phyloP scores from a whole-genome alignment of 2,113 vertebrate species.

The Corynorhinus townsendii region DNA sequence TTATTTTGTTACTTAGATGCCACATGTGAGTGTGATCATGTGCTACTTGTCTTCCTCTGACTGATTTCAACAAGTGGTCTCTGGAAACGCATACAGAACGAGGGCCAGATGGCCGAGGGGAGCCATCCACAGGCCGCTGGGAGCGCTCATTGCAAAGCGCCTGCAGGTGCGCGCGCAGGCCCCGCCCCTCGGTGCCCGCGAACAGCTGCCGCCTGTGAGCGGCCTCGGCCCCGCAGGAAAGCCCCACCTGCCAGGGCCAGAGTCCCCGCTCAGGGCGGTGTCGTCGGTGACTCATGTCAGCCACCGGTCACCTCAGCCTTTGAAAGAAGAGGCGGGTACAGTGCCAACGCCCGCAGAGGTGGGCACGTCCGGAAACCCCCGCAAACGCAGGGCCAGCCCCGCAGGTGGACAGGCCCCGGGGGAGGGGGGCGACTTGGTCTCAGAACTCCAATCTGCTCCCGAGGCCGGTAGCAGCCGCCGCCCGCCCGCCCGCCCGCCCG shows the following conservation, averaged over 20 bases:
- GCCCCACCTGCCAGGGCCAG: background rate
- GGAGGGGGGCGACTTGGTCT: background rate
- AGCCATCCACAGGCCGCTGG: rapidly evolving
- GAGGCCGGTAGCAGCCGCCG: background rate
- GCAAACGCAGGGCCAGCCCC: background rate
- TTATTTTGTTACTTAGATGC: too few relatives aligned
- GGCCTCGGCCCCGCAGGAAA: too few relatives aligned
- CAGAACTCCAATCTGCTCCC: background rate
- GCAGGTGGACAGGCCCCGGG: too few relatives aligned
- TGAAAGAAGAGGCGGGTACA: background rate
- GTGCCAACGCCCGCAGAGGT: rapidly evolving
- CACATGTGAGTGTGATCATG: too few relatives aligned
- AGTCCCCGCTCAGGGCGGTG: background rate
- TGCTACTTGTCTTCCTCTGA: too few relatives aligned
- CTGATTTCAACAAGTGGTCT: background rate
- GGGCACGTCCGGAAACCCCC: rapidly evolving
- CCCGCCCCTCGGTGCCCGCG: background rate
- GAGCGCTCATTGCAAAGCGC: rapidly evolving
- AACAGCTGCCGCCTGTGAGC: background rate
- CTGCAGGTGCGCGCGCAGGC: too few relatives aligned
- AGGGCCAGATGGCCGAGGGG: rapidly evolving
- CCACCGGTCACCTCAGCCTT: background rate
- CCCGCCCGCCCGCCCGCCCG: background rate
- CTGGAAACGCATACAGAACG: rapidly evolving
- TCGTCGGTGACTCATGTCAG: background rate